These are phyloP conservation scores for Eristalinus aeneus DNA, from an alignment of 2,888 invertebrate species.

Conservation along the genomic window DNA sequence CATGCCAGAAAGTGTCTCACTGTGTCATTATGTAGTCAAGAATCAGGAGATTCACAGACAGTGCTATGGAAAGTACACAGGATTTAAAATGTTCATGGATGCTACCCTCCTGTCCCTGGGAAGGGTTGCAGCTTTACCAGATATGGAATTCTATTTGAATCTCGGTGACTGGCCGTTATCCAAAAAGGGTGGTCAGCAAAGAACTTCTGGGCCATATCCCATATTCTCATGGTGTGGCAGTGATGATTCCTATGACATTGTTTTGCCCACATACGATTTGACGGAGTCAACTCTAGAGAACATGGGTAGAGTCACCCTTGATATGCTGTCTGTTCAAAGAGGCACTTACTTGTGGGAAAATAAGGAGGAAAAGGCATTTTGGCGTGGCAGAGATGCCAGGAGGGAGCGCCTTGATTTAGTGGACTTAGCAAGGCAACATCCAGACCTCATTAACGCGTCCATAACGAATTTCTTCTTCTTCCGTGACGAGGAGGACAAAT, in stretches of 20 bases:
- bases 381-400: conserved; percentile 96
- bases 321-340: conserved; percentile 94
- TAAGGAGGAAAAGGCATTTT: conserved; percentile 90
- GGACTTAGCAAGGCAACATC: conserved; percentile 87
- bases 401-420: conserved; percentile 91
- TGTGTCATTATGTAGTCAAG: conserved; percentile 94
- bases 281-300: conserved; percentile 95
- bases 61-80: conserved; percentile 97
- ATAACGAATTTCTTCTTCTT: conserved; percentile 98
- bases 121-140: conserved; percentile 90
- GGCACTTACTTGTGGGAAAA: conserved; percentile 87
- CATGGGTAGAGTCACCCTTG: conserved; percentile 95
- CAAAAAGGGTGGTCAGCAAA: conserved; percentile 80
- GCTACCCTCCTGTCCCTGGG: conserved; percentile 90
- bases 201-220: conserved; percentile 84
- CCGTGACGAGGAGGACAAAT: conserved; percentile 89
- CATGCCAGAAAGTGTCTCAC: conserved; percentile 89
- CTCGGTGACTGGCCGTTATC: conserved; percentile 97
- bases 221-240: conserved; percentile 99
- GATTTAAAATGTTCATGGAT: conserved; percentile 98
- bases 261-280: conserved; percentile 97
- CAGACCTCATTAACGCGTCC: conserved; percentile 93
- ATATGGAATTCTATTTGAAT: conserved; percentile 94
- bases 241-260: conserved; percentile 90
- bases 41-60: conserved; percentile 91